Percentiles rank a stretch among this genome's conserved stretches.
These are phyloP conservation scores for Mesembrinibis cayennensis DNA, from an alignment of 2,113 vertebrate species.

Conservation along the genomic window DNA sequence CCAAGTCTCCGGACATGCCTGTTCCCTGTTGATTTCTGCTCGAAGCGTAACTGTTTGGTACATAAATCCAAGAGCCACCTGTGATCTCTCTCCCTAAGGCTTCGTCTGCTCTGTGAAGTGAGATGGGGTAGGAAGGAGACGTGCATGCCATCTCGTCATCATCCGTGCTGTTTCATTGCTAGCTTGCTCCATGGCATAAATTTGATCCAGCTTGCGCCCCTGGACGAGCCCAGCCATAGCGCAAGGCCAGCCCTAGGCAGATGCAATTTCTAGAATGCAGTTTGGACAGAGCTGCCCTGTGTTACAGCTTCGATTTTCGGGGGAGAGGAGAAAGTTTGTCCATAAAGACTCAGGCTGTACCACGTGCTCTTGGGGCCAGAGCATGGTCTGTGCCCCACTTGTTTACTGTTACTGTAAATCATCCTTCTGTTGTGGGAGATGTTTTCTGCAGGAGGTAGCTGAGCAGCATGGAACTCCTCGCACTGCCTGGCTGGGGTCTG, in stretches of 20 bases:
- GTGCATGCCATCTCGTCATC: accelerated
- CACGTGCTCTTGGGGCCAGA: not conserved
- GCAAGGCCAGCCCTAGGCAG: not conserved
- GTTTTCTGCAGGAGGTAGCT: not conserved
- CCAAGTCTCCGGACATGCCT: accelerated
- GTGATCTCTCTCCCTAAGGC: not conserved
- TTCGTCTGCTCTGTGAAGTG: not conserved
- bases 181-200: not conserved
- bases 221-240: not conserved
- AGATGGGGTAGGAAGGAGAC: not conserved
- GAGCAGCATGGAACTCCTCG: not conserved
- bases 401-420: not conserved
- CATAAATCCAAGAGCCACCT: not conserved
- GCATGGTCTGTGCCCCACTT: not conserved
- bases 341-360: not conserved
- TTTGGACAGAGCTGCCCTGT: not conserved
- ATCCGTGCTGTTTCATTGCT: accelerated
- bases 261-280: too few species aligned
- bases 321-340: not conserved
- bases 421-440: not conserved
- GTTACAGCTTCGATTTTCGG: not conserved
- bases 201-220: not conserved
- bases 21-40: not conserved
- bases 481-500: not conserved
- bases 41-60: not conserved